These are phyloP conservation scores for Notodonta ziczac DNA, from an alignment of 2,888 invertebrate genomes.

Conservation along the genomic window DNA sequence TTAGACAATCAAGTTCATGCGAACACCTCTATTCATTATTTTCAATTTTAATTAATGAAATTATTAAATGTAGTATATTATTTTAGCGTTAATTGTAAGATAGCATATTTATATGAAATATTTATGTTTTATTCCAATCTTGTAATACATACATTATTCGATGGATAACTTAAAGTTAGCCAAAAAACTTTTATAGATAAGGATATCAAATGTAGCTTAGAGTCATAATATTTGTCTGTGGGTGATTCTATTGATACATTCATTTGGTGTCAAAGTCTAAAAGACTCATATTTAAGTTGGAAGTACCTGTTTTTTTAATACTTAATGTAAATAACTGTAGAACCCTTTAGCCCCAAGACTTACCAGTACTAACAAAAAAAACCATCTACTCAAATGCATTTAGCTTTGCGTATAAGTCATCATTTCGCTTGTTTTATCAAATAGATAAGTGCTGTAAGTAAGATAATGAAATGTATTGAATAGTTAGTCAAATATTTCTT, in stretches of 20 bases:
- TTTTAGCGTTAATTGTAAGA: neutral
- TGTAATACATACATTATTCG: conserved; percentile 15
- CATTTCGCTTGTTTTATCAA: conserved; percentile 43
- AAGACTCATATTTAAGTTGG: conserved; percentile 25
- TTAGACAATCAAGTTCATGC: too few relatives aligned
- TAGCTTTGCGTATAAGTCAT: conserved; percentile 48
- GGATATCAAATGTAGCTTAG: conserved; percentile 21
- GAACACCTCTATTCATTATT: too few relatives aligned
- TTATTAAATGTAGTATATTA: too few relatives aligned
- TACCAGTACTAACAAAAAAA: conserved; percentile 20
- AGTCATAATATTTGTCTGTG: conserved; percentile 19
- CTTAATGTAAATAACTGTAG: conserved; percentile 20
- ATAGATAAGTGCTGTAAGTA: conserved; percentile 52
- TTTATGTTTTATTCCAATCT: neutral
- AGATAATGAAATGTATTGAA: conserved; percentile 50
- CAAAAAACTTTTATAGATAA: conserved; percentile 32
- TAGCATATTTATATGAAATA: neutral
- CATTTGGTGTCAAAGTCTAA: conserved; percentile 35
- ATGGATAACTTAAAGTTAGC: conserved; percentile 40
- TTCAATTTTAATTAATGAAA: too few relatives aligned
- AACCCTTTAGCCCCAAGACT: conserved; percentile 27
- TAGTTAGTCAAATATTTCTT: conserved; percentile 72
- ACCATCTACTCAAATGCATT: conserved; percentile 12
- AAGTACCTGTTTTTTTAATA: conserved; percentile 15
- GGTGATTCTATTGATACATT: conserved; percentile 18